Percentiles rank a stretch among this genome's conserved stretches.
These are phyloP conservation scores for Trichacis sp. DNA, from an alignment of 2,888 invertebrate genomes.

Conservation along the genomic window DNA sequence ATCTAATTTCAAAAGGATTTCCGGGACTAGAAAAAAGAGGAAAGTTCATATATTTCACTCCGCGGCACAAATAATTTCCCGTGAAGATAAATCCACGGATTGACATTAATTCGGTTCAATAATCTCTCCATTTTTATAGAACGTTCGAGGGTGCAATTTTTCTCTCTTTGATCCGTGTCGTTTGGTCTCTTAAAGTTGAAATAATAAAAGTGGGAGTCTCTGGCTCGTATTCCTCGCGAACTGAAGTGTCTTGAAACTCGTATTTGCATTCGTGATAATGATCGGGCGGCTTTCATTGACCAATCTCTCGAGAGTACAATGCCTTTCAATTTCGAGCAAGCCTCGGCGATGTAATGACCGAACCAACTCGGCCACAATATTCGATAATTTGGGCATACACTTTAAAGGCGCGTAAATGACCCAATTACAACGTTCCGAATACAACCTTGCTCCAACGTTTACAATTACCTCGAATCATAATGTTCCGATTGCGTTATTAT, in stretches of 20 bases:
- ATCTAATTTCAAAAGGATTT: conserved; percentile 3
- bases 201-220: background rate
- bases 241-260: background rate
- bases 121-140: conserved; percentile 1
- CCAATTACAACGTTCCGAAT: background rate
- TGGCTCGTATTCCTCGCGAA: background rate
- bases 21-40: background rate
- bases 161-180: no score
- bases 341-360: background rate
- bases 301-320: conserved; percentile 1
- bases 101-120: background rate
- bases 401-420: conserved; percentile 1
- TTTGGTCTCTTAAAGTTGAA: no score
- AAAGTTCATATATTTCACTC: background rate
- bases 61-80: background rate
- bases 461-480: background rate
- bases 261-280: background rate
- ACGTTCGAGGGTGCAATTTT: no score
- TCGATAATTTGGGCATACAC: conserved; percentile 2
- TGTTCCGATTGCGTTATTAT: background rate
- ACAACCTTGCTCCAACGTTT: background rate
- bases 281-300: background rate
- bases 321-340: conserved; percentile 3
- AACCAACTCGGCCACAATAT: background rate
- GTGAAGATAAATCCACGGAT: background rate